phyloP scores from a whole-genome alignment of 2,797 vertebrate species.

The Myiotriccus ornatus region DNA sequence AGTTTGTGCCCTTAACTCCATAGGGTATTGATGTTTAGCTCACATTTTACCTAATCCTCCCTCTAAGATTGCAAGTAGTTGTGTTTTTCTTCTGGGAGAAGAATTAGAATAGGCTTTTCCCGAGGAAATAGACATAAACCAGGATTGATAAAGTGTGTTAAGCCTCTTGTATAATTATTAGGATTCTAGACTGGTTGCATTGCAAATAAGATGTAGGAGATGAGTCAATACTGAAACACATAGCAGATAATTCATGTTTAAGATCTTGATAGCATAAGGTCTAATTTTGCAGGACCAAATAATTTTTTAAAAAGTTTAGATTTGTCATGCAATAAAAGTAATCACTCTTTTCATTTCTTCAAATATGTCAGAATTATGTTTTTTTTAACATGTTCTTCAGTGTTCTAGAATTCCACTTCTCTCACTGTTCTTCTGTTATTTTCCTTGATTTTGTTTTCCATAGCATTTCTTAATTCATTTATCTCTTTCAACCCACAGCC shows the following conservation, averaged over 20 bases:
- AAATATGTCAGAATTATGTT: neutral
- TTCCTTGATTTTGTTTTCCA: neutral
- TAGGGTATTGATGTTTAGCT: neutral
- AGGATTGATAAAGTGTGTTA: neutral
- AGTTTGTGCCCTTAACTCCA: neutral
- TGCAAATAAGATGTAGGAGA: neutral
- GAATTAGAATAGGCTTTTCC: neutral
- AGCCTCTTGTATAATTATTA: neutral
- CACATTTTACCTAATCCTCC: neutral
- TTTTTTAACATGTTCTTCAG: neutral
- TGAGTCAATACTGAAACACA: neutral
- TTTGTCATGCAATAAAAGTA: neutral
- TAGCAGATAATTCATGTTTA: neutral
- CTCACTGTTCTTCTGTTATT: neutral
- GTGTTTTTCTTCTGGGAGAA: neutral
- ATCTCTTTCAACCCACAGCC: neutral
- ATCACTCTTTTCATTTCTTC: neutral
- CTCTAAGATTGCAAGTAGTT: neutral
- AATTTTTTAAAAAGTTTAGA: neutral
- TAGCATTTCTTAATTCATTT: neutral
- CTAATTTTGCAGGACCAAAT: neutral
- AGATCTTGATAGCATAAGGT: neutral
- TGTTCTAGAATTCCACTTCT: neutral
- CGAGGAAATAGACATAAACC: neutral
- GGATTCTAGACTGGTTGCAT: neutral